Conservation (phyloP, 2,797 vertebrate genomes). For the Neolamprologus multifasciatus region DNA sequence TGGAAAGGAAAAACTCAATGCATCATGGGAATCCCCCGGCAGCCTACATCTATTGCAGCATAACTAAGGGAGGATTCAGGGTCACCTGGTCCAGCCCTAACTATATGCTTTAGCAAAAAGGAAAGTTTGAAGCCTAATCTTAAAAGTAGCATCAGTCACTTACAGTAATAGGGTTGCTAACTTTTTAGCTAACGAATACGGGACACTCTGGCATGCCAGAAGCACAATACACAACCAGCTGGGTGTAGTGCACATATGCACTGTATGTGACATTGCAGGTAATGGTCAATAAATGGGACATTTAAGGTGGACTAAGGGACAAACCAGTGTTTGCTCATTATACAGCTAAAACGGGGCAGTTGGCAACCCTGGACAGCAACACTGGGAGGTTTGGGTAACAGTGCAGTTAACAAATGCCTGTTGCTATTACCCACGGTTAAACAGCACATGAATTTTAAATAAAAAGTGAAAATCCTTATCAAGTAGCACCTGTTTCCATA, state of each 20-base stretch:
- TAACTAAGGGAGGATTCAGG: too few relatives aligned
- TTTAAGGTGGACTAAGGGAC: not conserved
- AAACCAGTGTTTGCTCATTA: not conserved
- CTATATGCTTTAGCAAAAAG: too few relatives aligned
- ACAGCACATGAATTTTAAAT: not conserved
- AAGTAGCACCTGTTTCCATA: not conserved
- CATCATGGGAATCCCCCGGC: too few relatives aligned
- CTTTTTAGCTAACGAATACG: not conserved
- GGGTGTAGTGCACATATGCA: not conserved
- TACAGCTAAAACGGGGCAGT: not conserved
- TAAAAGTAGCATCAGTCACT: not conserved
- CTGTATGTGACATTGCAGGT: not conserved
- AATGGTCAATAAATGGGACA: not conserved
- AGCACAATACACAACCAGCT: not conserved
- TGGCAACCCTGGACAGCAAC: not conserved
- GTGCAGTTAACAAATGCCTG: not conserved
- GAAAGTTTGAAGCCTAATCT: too few relatives aligned
- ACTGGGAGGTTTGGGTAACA: not conserved
- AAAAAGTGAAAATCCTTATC: not conserved
- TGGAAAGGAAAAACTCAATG: too few relatives aligned
- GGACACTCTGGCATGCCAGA: not conserved
- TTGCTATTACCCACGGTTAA: not conserved
- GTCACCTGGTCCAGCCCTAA: too few relatives aligned
- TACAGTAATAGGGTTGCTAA: rapidly evolving
- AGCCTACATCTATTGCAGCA: too few relatives aligned